phyloP scores from a whole-genome alignment of 2,113 vertebrate species.

The Patagioenas fasciata region DNA sequence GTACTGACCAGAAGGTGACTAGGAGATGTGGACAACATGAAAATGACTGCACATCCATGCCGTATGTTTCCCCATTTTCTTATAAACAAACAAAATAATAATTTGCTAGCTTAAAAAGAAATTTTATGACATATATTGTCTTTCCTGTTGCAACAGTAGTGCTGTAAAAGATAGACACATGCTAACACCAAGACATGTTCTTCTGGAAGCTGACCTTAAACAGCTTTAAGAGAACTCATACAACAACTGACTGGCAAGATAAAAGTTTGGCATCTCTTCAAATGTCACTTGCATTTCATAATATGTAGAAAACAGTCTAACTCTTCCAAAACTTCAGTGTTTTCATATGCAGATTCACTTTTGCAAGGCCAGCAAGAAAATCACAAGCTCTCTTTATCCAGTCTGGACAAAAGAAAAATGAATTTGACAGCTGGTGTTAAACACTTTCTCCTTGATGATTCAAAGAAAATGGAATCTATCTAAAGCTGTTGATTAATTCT shows the following conservation, averaged over 20 bases:
- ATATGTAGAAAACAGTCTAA: neutral
- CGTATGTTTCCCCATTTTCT: neutral
- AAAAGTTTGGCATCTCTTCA: neutral
- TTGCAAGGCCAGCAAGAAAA: slow-evolving; percentile 43
- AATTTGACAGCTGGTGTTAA: slow-evolving; percentile 52
- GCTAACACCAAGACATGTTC: neutral
- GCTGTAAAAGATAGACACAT: neutral
- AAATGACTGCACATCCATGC: neutral
- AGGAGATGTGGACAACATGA: neutral
- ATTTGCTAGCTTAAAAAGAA: neutral
- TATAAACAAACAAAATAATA: neutral
- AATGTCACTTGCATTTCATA: slow-evolving; percentile 11
- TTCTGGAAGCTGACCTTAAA: neutral
- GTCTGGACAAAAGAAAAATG: slow-evolving; percentile 2
- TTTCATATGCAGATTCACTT: slow-evolving; percentile 39
- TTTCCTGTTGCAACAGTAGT: neutral
- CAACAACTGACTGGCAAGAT: neutral
- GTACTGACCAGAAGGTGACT: neutral
- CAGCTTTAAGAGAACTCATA: neutral
- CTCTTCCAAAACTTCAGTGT: neutral
- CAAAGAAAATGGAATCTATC: slow-evolving; percentile 34
- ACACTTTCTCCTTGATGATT: slow-evolving; percentile 25
- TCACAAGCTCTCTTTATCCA: slow-evolving; percentile 15
- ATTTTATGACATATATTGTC: neutral
- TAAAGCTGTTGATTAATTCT: slow-evolving; percentile 49